These are phyloP conservation scores for Arizona elegans DNA, from an alignment of 2,113 vertebrate species.

Conservation along the genomic window DNA sequence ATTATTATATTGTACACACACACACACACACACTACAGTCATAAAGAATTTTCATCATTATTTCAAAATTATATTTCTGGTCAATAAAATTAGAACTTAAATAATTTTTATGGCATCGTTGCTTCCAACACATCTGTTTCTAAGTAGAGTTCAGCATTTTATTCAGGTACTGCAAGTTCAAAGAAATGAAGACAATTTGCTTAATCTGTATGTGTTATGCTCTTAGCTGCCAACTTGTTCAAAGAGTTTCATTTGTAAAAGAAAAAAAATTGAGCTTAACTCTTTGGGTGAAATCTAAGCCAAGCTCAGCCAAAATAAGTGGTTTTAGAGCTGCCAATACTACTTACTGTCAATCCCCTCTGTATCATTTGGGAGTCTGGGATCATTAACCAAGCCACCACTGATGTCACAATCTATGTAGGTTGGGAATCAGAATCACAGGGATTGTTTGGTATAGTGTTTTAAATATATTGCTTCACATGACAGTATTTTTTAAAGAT, in stretches of 20 bases:
- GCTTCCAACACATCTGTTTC: neutral
- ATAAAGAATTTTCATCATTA: neutral
- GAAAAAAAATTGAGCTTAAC: neutral
- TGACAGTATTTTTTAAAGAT: neutral
- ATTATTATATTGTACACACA: neutral
- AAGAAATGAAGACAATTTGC: neutral
- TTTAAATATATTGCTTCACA: neutral
- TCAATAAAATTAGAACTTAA: neutral
- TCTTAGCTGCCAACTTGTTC: neutral
- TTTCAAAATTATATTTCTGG: neutral
- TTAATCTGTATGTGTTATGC: neutral
- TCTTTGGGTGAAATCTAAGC: neutral
- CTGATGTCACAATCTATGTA: neutral
- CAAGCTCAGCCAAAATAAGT: neutral
- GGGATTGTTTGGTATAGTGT: neutral
- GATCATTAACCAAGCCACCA: neutral
- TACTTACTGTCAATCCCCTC: neutral
- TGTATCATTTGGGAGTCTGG: neutral
- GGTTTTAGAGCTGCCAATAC: neutral
- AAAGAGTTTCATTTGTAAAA: neutral
- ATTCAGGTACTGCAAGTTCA: neutral
- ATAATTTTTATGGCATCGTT: neutral
- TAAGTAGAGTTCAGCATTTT: neutral
- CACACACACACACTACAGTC: neutral
- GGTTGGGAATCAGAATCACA: neutral